Percentiles rank a stretch among this genome's conserved stretches.
Evolutionary conservation across 1,140 invertebrate species (phyloP).

Genomic region (Caenorhabditis latens): DNA sequence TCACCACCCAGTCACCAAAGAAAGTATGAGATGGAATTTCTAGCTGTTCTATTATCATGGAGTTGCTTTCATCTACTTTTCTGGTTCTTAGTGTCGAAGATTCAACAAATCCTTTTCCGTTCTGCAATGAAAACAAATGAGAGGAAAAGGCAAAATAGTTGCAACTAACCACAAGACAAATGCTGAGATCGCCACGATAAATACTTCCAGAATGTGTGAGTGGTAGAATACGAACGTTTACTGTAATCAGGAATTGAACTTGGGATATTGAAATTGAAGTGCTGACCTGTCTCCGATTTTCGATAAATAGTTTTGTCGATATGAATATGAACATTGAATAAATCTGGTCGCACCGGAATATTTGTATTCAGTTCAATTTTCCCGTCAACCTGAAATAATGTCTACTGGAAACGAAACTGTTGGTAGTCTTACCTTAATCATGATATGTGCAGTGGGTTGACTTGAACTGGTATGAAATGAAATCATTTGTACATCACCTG

Average conservation of each 20-base stretch:
- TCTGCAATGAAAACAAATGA: background rate
- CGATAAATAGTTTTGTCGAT: conserved; percentile 36
- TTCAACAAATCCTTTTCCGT: conserved; percentile 38
- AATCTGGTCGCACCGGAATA: background rate
- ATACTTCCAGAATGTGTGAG: conserved; percentile 14
- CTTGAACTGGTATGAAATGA: conserved; percentile 18
- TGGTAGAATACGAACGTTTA: background rate
- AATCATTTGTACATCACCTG: background rate
- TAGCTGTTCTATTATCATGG: background rate
- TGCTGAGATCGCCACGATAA: conserved; percentile 27
- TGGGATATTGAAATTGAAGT: background rate
- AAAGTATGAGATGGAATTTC: conserved; percentile 49
- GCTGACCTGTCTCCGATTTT: background rate
- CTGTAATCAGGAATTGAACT: background rate
- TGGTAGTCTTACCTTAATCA: background rate
- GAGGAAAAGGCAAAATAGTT: background rate
- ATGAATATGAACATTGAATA: conserved; percentile 45
- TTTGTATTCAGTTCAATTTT: conserved; percentile 11
- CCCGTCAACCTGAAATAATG: conserved; percentile 5
- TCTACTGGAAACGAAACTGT: background rate
- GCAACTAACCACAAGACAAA: conserved; percentile 4
- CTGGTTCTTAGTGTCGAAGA: background rate
- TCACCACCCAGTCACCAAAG: conserved; percentile 25
- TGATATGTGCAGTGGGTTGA: background rate
- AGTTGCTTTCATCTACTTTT: background rate